Base-by-base conservation (phyloP, 2,113 vertebrate species). In the Festucalex cinctus region DNA sequence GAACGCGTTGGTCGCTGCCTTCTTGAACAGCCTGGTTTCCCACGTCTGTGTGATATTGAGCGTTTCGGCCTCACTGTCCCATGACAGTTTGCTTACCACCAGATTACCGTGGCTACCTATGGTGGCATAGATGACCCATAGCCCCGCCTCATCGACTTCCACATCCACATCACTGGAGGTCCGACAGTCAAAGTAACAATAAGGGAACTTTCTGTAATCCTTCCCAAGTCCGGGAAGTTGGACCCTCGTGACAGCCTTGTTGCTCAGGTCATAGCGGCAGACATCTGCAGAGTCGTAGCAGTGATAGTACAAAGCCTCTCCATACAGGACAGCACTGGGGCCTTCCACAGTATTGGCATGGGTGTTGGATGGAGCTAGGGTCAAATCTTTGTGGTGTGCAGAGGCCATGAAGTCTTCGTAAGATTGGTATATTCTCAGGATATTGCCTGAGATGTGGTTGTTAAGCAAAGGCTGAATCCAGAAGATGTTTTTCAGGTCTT, bases 1-100 rank as follows among this genome's bases (percentile, higher is more conserved):
- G 88, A 98, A 98, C 58, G 94, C 85, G 0, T 92, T 96, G 65
- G 91, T 94, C 56, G 89, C 93, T 7, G 94, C 88, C 62, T 86
- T 91, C 80, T 92, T 91, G 78, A 92, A 92, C 57, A 88, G 9
- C 36, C 66, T 76, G 0, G 95, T 96, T 83, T 93, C 90, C 95
- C 95, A 97, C 20, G 94, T 96, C 65, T 88, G 83, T 0, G 86
- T 36, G 54, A 87, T 75, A 17, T 84, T 89, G 46, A 89, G 73
- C 2, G 0, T 53, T 44, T 78, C 8, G 0, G 17, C 5, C 0
- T 79, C 54, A 0, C 14, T 24, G 51, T 90, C 56, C 64, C 76
- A 79, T 8, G 51, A 66, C 9, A 90, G 74, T 22, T 64, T 85
- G 68, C 90, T 92, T 39, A 83, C 37, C 46, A 90, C 87, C 0